Evolutionary conservation across 2,797 vertebrate genomes (phyloP), one percentile per base, ranked within the genome.

Genomic region (Gambelia wislizenii): DNA sequence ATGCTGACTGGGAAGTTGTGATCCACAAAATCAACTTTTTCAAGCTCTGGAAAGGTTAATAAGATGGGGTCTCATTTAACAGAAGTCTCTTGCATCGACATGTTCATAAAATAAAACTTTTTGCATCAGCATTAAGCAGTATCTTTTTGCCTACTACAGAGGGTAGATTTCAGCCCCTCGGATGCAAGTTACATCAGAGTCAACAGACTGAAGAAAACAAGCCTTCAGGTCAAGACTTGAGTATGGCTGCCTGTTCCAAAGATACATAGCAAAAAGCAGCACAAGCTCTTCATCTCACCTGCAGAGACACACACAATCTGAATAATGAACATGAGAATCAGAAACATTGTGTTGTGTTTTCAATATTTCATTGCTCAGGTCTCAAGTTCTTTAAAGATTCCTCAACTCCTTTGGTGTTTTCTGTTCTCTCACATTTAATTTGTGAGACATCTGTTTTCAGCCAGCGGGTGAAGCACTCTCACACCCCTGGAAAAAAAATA

Each of bases 181-280:
- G 16, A 16, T 52, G 9, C 12, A 85, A 27, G 5, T 1, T 54
- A 42, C 25, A 42, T 27, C 12, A 25, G 42, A 6, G 44, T 10
- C 47, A 2, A 30, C 36, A 20, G 7, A 18, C 13, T 36, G 36
- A 33, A 27, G 49, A 39, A 75, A 42, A 59, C 49, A 47, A 88
- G 83, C 56, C 80, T 42, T 75, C 67, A 44, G 16, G 6, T 89
- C 36, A 27, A 44, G 1, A 30, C 83, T 89, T 77, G 52, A 39
- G 30, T n/a, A 74, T 7, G 2, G 91, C 5, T 89, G 0, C 0
- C 22, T 20, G 9, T 82, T 94, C 39, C 86, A 92, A 56, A 93
- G 87, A 94, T 94, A 94, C 44, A 52, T 54, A 87, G 44, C 82
- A 91, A 94, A 94, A 89, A 95, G 86, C 69, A 95, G 92, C 94